Base-by-base conservation (phyloP, 2,113 vertebrate species). In the Vulpes vulpes region DNA sequence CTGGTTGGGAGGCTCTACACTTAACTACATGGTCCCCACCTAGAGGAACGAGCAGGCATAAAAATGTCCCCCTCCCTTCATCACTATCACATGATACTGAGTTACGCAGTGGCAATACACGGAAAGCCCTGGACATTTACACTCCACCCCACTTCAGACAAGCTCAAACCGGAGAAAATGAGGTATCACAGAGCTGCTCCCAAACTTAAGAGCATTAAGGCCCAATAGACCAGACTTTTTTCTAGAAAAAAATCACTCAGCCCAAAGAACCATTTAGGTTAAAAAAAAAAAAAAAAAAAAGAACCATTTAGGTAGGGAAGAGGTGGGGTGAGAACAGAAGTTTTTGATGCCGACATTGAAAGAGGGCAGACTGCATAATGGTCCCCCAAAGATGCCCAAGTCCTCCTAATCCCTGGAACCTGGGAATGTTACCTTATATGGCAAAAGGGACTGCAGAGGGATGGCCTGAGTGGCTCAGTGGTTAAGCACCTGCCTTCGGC, bases 81-180 rank as follows among this genome's bases (percentile, higher is more conserved):
- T 23, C 55, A 1, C 78, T 3, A 0, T 38, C 64, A 25, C 1
- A 0, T 3, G 73, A 76, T 0, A 1, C 0, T 11, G 15, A 15
- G 53, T 30, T 60, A 64, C 59, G 43, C 82, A 27, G 53, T 0
- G 38, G 74, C 38, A 17, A 32, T 0, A 30, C 2, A 1, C 19
- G 2, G 1, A 2, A 35, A 11, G 4, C 32, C 69, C n/a, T 15
- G 7, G 43, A 15, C 16, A 11, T 32, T 16, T n/a, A 3, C 0
- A 43, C 4, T 73, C 62, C 30, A 7, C 25, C 71, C 87, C 17
- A 32, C 74, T 32, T 16, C 22, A 11, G 27, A 84, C 32, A 60
- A 55, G 81, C 35, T 57, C 79, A 2, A 5, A 43, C 5, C 1
- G 1, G 20, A 35, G 7, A 19, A 65, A 20, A 2, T 3, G 32